These are phyloP conservation scores for Crocuta crocuta DNA, from an alignment of 2,113 vertebrate genomes.

Conservation along the genomic window DNA sequence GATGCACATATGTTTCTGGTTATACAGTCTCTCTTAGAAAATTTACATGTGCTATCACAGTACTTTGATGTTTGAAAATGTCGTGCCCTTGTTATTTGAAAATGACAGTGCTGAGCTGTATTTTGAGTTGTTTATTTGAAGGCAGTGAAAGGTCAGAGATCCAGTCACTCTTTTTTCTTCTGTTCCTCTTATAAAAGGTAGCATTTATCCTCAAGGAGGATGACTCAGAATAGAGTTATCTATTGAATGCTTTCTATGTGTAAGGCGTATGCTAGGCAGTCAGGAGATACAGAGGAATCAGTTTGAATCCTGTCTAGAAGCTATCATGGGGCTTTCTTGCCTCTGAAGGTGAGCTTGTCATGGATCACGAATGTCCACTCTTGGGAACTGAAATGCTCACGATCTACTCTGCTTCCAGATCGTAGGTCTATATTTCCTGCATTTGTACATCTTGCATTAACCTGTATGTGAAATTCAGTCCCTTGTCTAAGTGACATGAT, in stretches of 20 bases:
- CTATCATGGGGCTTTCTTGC: neutral
- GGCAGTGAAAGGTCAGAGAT: constrained; percentile 48
- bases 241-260: neutral
- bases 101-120: constrained; percentile 52
- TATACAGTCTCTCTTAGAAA: constrained; percentile 2
- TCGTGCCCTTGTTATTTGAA: constrained; percentile 60
- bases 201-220: neutral
- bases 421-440: neutral
- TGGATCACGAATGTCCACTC: neutral
- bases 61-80: constrained; percentile 58
- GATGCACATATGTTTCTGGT: neutral
- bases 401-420: neutral
- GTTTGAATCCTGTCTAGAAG: neutral
- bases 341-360: neutral
- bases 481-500: neutral
- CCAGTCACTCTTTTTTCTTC: constrained; percentile 40
- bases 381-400: neutral
- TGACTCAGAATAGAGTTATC: neutral
- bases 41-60: constrained; percentile 10
- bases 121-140: constrained; percentile 66
- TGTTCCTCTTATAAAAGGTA: constrained; percentile 28
- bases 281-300: neutral
- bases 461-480: neutral
- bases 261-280: neutral
- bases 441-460: neutral